Percentiles rank a stretch among this genome's conserved stretches.
Conservation (phyloP, 2,888 invertebrate species). For the Girardia tigrina region DNA sequence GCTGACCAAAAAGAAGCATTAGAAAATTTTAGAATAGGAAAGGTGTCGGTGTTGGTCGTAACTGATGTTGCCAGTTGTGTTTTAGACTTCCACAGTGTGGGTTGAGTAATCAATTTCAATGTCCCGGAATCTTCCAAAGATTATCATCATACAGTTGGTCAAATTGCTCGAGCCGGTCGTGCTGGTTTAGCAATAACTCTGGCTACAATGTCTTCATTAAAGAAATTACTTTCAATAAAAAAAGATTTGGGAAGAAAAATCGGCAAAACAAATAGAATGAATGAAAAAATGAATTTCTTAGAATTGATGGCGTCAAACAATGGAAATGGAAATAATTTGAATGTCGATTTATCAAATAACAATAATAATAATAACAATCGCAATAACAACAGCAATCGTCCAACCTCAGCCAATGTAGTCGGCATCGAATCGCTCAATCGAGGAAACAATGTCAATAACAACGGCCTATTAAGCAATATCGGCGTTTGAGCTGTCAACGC, state of each 20-base stretch:
- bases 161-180: constrained; percentile 60
- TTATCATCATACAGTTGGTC: constrained; percentile 89
- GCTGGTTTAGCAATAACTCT: constrained; percentile 75
- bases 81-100: constrained; percentile 84
- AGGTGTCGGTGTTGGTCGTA: constrained; percentile 61
- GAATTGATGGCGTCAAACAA: too few relatives aligned
- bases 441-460: too few relatives aligned
- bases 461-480: too few relatives aligned
- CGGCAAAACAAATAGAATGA: too few relatives aligned
- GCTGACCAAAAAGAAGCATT: background rate
- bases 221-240: background rate
- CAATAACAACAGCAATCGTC: too few relatives aligned
- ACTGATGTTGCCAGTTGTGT: constrained; percentile 89
- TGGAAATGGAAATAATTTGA: too few relatives aligned
- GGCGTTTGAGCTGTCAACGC: too few relatives aligned
- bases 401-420: too few relatives aligned
- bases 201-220: constrained; percentile 51
- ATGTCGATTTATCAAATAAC: too few relatives aligned
- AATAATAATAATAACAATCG: too few relatives aligned
- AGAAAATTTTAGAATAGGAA: background rate
- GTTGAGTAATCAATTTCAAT: constrained; percentile 82
- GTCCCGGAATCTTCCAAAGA: constrained; percentile 77
- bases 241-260: background rate
- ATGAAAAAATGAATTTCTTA: too few relatives aligned
- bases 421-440: too few relatives aligned